Conservation (phyloP, 1,140 invertebrate species). For the Musca domestica region DNA sequence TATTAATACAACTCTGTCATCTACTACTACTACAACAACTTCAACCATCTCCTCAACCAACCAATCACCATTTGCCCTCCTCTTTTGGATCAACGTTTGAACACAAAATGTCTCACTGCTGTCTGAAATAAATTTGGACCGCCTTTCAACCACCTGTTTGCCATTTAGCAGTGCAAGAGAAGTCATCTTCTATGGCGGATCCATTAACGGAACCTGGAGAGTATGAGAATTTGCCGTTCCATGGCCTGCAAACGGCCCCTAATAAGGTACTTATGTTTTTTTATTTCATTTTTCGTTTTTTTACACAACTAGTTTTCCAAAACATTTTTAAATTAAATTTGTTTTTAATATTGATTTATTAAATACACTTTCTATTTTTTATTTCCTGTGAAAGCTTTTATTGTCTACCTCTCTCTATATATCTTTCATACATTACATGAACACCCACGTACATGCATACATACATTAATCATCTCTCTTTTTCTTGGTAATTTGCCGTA, state of each 20-base stretch:
- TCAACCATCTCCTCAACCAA: not conserved
- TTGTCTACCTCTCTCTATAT: no score
- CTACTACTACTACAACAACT: not conserved
- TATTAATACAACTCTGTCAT: conserved; percentile 13
- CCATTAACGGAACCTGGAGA: conserved; percentile 64
- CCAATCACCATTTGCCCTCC: no score
- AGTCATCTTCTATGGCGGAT: conserved; percentile 54
- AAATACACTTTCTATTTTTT: not conserved
- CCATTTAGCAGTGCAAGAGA: conserved; percentile 49
- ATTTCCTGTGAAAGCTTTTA: no score
- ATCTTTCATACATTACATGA: no score
- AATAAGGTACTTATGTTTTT: conserved; percentile 71
- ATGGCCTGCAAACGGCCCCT: conserved; percentile 84
- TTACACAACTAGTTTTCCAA: not conserved
- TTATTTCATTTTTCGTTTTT: conserved; percentile 7
- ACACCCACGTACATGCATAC: no score
- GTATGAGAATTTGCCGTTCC: conserved; percentile 92
- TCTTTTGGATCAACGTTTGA: no score
- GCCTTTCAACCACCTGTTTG: not conserved
- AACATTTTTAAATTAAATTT: conserved; percentile 3
- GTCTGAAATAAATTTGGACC: conserved; percentile 23
- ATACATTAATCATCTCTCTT: no score
- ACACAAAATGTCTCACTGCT: no score
- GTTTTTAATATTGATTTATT: conserved; percentile 1
- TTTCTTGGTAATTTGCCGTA: no score